A percentile compares a stretch with the other conserved stretches of the same genome.
Conservation (phyloP, 2,113 vertebrate genomes). For the Myxocyprinus asiaticus region DNA sequence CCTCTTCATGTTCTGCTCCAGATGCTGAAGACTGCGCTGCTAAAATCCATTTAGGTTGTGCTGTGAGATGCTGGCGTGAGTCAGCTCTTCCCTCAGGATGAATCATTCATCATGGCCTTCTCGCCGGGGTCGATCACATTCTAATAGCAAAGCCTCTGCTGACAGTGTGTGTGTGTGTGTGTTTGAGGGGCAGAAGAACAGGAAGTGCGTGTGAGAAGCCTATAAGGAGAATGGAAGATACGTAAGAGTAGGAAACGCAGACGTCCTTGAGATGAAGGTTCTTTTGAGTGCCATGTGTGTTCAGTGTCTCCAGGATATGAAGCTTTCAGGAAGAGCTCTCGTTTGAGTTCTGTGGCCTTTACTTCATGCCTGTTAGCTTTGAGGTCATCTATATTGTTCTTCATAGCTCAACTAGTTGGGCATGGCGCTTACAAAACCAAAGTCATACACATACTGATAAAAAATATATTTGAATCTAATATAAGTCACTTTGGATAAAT, state of each 20-base stretch:
- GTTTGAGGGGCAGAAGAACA: too few relatives aligned
- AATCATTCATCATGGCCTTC: slow-evolving; percentile 74
- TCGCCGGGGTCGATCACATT: slow-evolving; percentile 60
- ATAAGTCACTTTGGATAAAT: too few relatives aligned
- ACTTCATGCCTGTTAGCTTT: too few relatives aligned
- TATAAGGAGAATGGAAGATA: slow-evolving; percentile 29
- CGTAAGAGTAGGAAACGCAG: slow-evolving; percentile 8
- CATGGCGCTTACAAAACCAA: too few relatives aligned
- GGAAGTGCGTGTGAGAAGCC: not conserved
- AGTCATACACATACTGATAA: too few relatives aligned
- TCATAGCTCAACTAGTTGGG: too few relatives aligned
- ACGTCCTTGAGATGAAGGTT: slow-evolving; percentile 47
- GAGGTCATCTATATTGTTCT: too few relatives aligned
- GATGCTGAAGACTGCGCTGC: slow-evolving; percentile 6
- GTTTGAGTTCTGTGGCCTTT: too few relatives aligned
- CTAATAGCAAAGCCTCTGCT: slow-evolving; percentile 51
- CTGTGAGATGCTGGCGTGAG: slow-evolving; percentile 52
- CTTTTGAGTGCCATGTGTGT: slow-evolving; percentile 5
- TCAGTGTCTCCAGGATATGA: slow-evolving; percentile 24
- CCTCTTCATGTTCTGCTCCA: slow-evolving; percentile 9
- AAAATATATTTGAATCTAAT: too few relatives aligned
- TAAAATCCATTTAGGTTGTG: slow-evolving; percentile 40
- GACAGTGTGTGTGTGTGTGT: slow-evolving; percentile 42
- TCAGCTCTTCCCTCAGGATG: slow-evolving; percentile 69
- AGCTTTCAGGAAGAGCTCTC: too few relatives aligned